Percentiles rank a stretch among this genome's conserved stretches.
Conservation (phyloP, 2,888 invertebrate genomes). For the Nudaria mundana region DNA sequence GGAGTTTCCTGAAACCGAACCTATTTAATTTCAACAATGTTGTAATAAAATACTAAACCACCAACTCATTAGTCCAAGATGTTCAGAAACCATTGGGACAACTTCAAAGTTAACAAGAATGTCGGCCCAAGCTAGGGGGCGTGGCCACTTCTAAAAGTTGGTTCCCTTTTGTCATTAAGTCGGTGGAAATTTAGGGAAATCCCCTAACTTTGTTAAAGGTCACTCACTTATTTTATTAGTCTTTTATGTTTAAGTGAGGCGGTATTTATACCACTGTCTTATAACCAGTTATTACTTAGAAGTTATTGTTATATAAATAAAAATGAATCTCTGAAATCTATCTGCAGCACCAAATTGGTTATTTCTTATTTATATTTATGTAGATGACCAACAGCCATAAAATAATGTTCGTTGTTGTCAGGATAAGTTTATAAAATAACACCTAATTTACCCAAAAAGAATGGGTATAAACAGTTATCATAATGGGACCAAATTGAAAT, state of each 20-base stretch:
- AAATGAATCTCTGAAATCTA: too few relatives aligned
- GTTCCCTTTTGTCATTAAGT: conserved; percentile 34
- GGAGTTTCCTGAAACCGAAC: conserved; percentile 14
- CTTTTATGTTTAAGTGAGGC: conserved; percentile 9
- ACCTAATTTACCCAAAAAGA: too few relatives aligned
- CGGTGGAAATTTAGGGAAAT: conserved; percentile 26
- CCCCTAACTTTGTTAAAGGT: conserved; percentile 17
- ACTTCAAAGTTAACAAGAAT: conserved; percentile 38
- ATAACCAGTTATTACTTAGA: too few relatives aligned
- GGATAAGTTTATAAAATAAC: too few relatives aligned
- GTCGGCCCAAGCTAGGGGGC: conserved; percentile 33
- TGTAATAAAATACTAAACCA: conserved; percentile 39
- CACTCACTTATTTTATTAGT: conserved; percentile 9
- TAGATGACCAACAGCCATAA: too few relatives aligned
- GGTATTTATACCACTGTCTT: too few relatives aligned
- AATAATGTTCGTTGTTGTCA: too few relatives aligned
- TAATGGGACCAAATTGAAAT: too few relatives aligned
- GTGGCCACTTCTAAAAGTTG: conserved; percentile 27
- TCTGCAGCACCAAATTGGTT: too few relatives aligned
- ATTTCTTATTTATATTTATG: too few relatives aligned
- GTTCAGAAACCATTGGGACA: conserved; percentile 41
- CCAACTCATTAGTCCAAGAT: conserved; percentile 46
- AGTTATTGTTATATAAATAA: too few relatives aligned
- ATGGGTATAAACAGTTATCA: too few relatives aligned
- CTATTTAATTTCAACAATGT: conserved; percentile 17